phyloP scores from a whole-genome alignment of 2,797 vertebrate species.

The Chrysocyon brachyurus region DNA sequence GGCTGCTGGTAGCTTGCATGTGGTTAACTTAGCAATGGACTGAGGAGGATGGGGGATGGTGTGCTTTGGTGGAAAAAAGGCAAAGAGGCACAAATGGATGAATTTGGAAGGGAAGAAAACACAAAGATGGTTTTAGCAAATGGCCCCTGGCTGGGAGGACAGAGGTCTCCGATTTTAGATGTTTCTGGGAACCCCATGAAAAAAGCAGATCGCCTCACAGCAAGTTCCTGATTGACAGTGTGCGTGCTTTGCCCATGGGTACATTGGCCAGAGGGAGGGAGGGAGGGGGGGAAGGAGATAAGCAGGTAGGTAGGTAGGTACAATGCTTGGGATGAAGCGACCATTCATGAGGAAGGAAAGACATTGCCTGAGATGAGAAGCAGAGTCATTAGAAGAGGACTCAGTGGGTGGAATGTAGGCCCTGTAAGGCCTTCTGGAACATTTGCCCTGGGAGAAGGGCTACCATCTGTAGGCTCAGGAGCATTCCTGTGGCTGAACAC shows the following conservation, averaged over 20 bases:
- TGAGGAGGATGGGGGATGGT: neutral
- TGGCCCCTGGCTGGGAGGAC: neutral
- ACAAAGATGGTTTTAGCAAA: neutral
- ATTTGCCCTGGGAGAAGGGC: neutral
- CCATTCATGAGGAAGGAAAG: neutral
- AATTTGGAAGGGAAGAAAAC: neutral
- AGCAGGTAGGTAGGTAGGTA: neutral
- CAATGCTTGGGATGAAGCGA: neutral
- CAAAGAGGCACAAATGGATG: neutral
- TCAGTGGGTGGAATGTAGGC: neutral
- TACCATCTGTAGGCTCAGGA: neutral
- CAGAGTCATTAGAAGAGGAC: neutral
- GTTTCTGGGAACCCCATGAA: constrained; percentile 8
- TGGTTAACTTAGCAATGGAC: constrained; percentile 11
- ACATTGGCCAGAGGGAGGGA: neutral
- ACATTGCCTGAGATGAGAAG: neutral
- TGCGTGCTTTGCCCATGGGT: neutral
- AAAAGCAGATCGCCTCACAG: neutral
- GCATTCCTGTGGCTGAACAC: neutral
- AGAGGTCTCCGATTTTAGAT: neutral
- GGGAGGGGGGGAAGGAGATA: neutral
- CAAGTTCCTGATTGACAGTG: neutral
- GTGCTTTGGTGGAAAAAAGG: neutral
- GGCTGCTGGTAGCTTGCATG: neutral
- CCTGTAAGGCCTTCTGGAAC: neutral